A percentile compares a stretch with the other conserved stretches of the same genome.
Conservation (phyloP, 2,113 vertebrate species). For the Onychostoma macrolepis region DNA sequence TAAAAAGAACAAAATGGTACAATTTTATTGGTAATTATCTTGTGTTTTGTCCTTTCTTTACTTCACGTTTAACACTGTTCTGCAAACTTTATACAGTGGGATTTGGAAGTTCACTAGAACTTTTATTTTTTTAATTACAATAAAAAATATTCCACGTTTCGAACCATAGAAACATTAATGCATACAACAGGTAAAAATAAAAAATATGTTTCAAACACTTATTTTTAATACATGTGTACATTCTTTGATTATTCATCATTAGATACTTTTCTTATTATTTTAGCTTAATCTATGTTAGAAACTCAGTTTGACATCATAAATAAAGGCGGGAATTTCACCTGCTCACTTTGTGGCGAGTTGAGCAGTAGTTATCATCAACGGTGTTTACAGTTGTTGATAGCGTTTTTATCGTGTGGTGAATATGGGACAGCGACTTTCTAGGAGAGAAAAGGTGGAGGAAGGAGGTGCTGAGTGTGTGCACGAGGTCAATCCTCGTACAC, state of each 20-base stretch:
- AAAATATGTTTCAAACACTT: too few relatives aligned
- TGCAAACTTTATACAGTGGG: neutral
- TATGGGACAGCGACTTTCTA: too few relatives aligned
- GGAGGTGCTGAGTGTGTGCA: too few relatives aligned
- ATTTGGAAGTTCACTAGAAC: neutral
- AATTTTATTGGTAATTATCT: neutral
- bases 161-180: too few relatives aligned
- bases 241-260: neutral
- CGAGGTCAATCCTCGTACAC: too few relatives aligned
- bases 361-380: neutral
- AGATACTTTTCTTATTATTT: neutral
- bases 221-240: too few relatives aligned
- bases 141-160: too few relatives aligned
- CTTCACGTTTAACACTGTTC: neutral
- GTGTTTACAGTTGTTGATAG: neutral
- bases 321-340: neutral
- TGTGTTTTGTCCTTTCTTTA: neutral
- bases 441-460: too few relatives aligned
- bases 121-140: too few relatives aligned
- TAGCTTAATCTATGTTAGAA: neutral
- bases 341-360: neutral
- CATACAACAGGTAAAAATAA: too few relatives aligned
- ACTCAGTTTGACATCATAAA: neutral
- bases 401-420: neutral
- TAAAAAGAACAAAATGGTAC: slow-evolving; percentile 32